Base-by-base conservation (phyloP, 1,140 invertebrate genomes). In the Zophobas atratus region DNA sequence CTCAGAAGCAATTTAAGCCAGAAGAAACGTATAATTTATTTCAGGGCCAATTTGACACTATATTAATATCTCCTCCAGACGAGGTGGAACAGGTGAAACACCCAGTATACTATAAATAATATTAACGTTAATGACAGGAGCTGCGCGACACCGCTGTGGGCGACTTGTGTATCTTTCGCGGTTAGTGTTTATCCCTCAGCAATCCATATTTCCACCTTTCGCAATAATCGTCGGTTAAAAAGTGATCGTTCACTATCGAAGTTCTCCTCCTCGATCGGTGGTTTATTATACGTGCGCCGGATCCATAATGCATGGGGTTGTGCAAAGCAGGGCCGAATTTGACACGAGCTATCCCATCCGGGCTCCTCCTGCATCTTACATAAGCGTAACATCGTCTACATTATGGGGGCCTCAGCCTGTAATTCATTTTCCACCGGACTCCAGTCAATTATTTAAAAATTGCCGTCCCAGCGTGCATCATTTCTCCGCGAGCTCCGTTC, bases 361-460 rank as follows among this genome's bases (percentile, higher is more conserved):
- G 75, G 76, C 77, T 79, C 80, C 76, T 82, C 73, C 80, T 81
- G 78, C 80, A 81, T 84, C 84, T 83, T 82, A 81, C 79, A 79
- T 81, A 81, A 81, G 79, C 77, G 79, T 83, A 84, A 85, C 79
- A 83, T 84, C 80, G 67, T 57, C 63, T 82, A 84, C 73, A 81
- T 84, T 86, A 85, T 83, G 80, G 81, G 82, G 79, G 81, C 80
- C 77, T 76, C 78, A 76, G 74, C 76, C 81, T 81, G 86, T 87
- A 87, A 87, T 87, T 87, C 86, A 87, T 87, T 87, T 87, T 86
- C 85, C 81, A 86, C 86, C 86, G 86, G 86, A 87, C 86, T 83
- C 84, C 82, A 84, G 86, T 87, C 86, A 87, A 87, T 87, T 87
- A 87, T 87, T 87, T 86, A 87, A 87, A 87, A 87, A 87, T 86